phyloP scores from a whole-genome alignment of 2,888 invertebrate genomes.

The Tenthredo livida region DNA sequence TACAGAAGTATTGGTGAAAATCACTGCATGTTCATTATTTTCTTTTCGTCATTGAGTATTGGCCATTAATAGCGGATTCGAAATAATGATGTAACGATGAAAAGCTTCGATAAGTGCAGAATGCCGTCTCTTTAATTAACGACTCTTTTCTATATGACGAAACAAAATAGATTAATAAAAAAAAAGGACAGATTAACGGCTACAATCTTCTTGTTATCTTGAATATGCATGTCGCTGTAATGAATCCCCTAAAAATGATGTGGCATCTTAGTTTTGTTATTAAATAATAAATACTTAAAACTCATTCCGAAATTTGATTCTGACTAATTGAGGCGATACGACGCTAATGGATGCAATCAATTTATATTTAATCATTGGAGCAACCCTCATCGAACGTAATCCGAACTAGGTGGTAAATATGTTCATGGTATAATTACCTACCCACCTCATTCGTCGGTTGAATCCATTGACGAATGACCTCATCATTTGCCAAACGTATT shows the following conservation, averaged over 20 bases:
- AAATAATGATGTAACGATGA: constrained; percentile 5
- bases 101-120: background rate
- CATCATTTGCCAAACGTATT: constrained; percentile 31
- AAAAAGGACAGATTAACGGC: background rate
- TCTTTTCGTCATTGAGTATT: background rate
- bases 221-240: background rate
- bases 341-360: constrained; percentile 28
- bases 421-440: constrained; percentile 31
- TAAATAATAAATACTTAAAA: too few relatives aligned
- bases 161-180: background rate
- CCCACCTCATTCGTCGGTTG: constrained; percentile 19
- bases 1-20: background rate
- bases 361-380: constrained; percentile 42
- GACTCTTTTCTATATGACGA: background rate
- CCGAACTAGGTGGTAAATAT: constrained; percentile 15
- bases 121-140: constrained; percentile 11
- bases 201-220: background rate
- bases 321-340: background rate
- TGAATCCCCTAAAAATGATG: background rate
- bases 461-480: constrained; percentile 20
- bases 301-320: background rate
- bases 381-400: constrained; percentile 29
- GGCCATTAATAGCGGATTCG: constrained; percentile 4
- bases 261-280: background rate
- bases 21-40: background rate